Conservation (phyloP, 1,140 invertebrate genomes). For the Capitella teleta region DNA sequence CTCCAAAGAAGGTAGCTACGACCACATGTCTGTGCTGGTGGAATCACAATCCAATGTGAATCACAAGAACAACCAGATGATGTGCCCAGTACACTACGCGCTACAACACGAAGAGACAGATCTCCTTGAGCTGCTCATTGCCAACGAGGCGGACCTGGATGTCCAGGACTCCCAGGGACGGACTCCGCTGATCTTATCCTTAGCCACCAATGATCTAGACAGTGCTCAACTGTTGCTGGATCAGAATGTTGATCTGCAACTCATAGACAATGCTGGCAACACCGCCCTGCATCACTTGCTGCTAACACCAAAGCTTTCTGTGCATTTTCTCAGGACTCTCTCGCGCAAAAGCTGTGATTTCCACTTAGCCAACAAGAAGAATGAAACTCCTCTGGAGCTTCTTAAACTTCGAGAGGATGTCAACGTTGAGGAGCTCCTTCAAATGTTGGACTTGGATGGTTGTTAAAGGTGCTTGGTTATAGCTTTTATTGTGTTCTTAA, state of each 20-base stretch:
- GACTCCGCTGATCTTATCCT: constrained; percentile 1
- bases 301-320: not conserved
- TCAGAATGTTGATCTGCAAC: not conserved
- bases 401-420: not conserved
- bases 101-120: not conserved
- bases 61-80: not conserved
- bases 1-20: not conserved
- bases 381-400: not conserved
- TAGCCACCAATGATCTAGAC: not conserved
- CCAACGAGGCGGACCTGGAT: constrained; percentile 4
- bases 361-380: not conserved
- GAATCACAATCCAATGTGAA: not conserved
- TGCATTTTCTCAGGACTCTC: not conserved
- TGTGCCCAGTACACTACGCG: not conserved
- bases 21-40: constrained; percentile 2
- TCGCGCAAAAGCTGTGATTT: not conserved
- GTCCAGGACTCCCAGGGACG: not conserved
- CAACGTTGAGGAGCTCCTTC: not conserved
- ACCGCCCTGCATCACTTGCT: not conserved
- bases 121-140: constrained; percentile 3
- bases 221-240: not conserved
- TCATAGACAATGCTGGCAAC: not conserved
- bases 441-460: not conserved
- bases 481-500: too few species aligned
- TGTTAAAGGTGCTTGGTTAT: too few species aligned